Base-by-base conservation (phyloP, 1,140 invertebrate genomes). In the Drosophila serrata region DNA sequence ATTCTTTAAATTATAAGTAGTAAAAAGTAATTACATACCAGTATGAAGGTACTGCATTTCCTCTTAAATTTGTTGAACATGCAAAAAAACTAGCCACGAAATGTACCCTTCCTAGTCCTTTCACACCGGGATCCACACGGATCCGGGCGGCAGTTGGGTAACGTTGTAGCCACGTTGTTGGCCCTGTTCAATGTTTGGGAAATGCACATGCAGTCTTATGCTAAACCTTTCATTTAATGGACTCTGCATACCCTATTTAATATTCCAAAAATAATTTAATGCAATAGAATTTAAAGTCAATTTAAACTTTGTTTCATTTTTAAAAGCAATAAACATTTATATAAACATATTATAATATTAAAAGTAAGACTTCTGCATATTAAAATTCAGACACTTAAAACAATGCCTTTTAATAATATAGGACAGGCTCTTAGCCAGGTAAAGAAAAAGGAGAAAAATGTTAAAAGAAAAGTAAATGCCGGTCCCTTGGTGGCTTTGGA, bases 401-500 rank as follows among this genome's bases (percentile, higher is more conserved):
- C 22, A 37, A 37, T 37, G 9, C 9, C 8, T 24, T 39, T 37
- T 22, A 15, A 35, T 53, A 35, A 53, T 22, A 9, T 3, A 53
- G 22, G 17, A 22, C 19, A 35, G 15, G 15, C 22, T 11, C 9
- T 22, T 13, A 31, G 46, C 33, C 27, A 55, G 9, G 17, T 56
- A 8, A 39, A 13, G n/a, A 2, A 4, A 8, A 19, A 37, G 39
- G 5, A 56, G 5, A 9, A 8, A 37, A 13, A 27, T n/a, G 6
- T 9, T 19, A 17, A 15, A 33, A 11, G 19, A 60, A 31, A 42
- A 42, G 39, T 24, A 62, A 64, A 64, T 33, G 37, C 56, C 58
- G 56, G 56, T 61, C 29, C 42, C 56, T 42, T 37, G 31, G 56
- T 63, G 55, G 27, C 27, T 22, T 61, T 29, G 56, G 37, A 42